phyloP scores from a whole-genome alignment of 2,797 vertebrate species.

The Fringilla coelebs region DNA sequence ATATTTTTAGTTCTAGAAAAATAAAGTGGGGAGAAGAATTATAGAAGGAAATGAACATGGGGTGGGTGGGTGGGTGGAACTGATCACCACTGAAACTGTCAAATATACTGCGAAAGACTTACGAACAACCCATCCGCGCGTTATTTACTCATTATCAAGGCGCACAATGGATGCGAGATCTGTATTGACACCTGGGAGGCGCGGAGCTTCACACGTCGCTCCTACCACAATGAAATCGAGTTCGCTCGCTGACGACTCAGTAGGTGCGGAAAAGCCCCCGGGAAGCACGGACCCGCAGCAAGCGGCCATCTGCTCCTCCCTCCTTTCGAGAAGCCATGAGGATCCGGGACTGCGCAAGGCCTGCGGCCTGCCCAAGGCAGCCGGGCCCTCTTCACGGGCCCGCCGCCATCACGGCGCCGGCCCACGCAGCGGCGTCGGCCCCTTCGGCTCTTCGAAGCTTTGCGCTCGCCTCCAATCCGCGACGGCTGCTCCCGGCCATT shows the following conservation, averaged over 20 bases:
- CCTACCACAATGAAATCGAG: background rate
- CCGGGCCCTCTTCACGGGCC: background rate
- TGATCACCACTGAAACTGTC: background rate
- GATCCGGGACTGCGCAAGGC: background rate
- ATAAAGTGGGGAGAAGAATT: background rate
- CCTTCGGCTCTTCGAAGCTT: background rate
- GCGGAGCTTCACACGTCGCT: background rate
- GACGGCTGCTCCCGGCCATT: background rate
- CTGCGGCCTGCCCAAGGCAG: background rate
- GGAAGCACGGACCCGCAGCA: background rate
- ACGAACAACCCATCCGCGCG: background rate
- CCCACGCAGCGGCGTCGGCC: background rate
- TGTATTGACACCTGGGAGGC: background rate
- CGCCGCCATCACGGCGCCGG: background rate
- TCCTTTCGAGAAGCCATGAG: background rate
- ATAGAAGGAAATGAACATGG: fast-evolving
- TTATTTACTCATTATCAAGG: background rate
- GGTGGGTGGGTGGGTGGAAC: background rate
- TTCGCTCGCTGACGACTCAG: background rate
- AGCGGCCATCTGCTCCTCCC: background rate
- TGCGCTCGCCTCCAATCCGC: background rate
- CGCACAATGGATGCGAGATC: background rate
- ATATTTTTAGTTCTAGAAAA: background rate
- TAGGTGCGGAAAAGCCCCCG: background rate
- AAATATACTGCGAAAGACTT: fast-evolving